Percentiles rank a stretch among this genome's conserved stretches.
Evolutionary conservation across 1,140 invertebrate species (phyloP).

Genomic region (Diploscapter pachys): DNA sequence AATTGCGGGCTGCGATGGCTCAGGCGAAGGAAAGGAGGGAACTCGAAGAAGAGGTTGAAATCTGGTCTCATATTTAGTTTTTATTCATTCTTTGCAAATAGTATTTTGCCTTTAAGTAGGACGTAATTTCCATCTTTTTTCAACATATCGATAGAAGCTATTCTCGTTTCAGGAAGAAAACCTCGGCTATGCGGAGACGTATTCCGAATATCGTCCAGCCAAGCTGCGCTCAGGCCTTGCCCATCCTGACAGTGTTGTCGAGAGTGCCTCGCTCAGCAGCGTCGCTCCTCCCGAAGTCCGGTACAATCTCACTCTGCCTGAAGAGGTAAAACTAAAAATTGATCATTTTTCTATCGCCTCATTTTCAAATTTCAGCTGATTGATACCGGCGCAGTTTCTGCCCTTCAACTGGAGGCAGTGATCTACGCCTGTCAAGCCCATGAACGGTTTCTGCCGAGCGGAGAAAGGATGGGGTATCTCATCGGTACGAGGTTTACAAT

Average conservation of each 20-base stretch:
- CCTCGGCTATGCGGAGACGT: constrained; percentile 93
- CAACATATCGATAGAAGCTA: too few relatives aligned
- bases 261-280: constrained; percentile 92
- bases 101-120: too few relatives aligned
- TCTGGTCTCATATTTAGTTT: too few relatives aligned
- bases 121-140: too few relatives aligned
- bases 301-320: constrained; percentile 81
- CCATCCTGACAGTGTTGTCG: constrained; percentile 98
- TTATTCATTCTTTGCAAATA: too few relatives aligned
- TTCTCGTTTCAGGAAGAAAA: constrained; percentile 73
- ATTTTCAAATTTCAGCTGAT: constrained; percentile 67
- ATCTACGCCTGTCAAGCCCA: constrained; percentile 93
- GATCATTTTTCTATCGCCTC: neutral
- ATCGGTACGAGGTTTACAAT: constrained; percentile 67
- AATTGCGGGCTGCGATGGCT: too few relatives aligned
- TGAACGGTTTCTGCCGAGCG: constrained; percentile 82
- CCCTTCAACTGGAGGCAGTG: constrained; percentile 92
- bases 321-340: constrained; percentile 59
- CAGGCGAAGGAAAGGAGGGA: too few relatives aligned
- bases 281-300: constrained; percentile 90
- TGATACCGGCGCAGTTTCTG: constrained; percentile 79
- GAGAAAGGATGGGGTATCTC: constrained; percentile 86
- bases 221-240: constrained; percentile 90
- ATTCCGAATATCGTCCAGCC: constrained; percentile 91
- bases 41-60: too few relatives aligned